These are phyloP conservation scores for Tangara arthus DNA, from an alignment of 2,797 vertebrate genomes.

Conservation along the genomic window DNA sequence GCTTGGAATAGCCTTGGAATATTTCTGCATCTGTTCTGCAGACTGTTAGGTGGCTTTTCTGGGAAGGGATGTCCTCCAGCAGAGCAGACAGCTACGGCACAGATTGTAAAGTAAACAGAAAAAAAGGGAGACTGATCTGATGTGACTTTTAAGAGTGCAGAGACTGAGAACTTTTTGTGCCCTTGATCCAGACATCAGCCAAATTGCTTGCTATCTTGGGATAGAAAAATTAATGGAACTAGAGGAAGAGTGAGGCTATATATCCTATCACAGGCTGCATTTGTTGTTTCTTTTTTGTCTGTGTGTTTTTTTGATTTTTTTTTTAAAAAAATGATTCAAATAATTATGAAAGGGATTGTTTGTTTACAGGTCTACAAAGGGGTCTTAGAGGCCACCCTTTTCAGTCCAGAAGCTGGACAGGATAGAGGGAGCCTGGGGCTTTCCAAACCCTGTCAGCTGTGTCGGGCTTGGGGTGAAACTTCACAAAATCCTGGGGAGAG, in stretches of 20 bases:
- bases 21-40: neutral
- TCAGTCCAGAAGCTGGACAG: slow-evolving; percentile 41
- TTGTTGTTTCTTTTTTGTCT: neutral
- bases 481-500: slow-evolving; percentile 12
- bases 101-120: neutral
- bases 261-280: neutral
- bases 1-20: neutral
- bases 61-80: neutral
- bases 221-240: slow-evolving; percentile 12
- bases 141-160: neutral
- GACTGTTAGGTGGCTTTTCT: neutral
- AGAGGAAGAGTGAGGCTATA: slow-evolving; percentile 1
- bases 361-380: slow-evolving; percentile 51
- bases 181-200: neutral
- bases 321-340: neutral
- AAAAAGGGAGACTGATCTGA: neutral
- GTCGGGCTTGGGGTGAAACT: neutral
- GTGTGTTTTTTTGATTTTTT: neutral
- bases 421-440: slow-evolving; percentile 7
- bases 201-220: slow-evolving; percentile 14
- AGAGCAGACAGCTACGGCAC: neutral
- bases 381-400: slow-evolving; percentile 36
- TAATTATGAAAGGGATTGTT: slow-evolving; percentile 47
- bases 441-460: slow-evolving; percentile 33
- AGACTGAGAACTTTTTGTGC: slow-evolving; percentile 45